These are phyloP conservation scores for Aegithalos caudatus DNA, from an alignment of 2,113 vertebrate species.

Conservation along the genomic window DNA sequence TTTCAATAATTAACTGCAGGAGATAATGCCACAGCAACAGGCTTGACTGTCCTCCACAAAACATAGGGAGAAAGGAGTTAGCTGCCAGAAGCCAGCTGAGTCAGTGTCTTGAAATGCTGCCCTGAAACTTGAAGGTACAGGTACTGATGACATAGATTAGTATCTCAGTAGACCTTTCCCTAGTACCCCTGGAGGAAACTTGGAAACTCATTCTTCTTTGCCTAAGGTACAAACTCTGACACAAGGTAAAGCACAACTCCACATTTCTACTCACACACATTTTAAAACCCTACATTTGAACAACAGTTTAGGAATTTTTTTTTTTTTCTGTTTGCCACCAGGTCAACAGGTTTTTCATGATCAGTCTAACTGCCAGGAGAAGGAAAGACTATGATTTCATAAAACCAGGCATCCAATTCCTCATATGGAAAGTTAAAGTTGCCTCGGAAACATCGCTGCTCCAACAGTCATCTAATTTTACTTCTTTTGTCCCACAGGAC, in stretches of 20 bases:
- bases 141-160: neutral
- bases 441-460: slow-evolving; percentile 68
- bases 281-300: neutral
- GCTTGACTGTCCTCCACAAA: neutral
- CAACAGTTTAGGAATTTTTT: neutral
- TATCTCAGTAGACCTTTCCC: neutral
- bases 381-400: slow-evolving; percentile 60
- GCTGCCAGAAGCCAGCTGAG: neutral
- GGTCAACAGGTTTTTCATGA: slow-evolving; percentile 31
- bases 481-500: slow-evolving; percentile 66
- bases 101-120: fast-evolving
- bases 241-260: neutral
- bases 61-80: neutral
- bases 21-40: neutral
- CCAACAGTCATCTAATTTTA: slow-evolving; percentile 72
- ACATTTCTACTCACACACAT: neutral
- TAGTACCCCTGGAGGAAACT: neutral
- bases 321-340: slow-evolving; percentile 32
- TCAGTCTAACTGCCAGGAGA: slow-evolving; percentile 52
- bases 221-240: neutral
- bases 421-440: slow-evolving; percentile 70
- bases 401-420: slow-evolving; percentile 65
- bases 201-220: neutral
- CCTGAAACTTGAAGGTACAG: neutral
- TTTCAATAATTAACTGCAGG: neutral